A percentile compares a stretch with the other conserved stretches of the same genome.
phyloP scores from a whole-genome alignment of 2,888 invertebrate species.

The Apodemia mormo region DNA sequence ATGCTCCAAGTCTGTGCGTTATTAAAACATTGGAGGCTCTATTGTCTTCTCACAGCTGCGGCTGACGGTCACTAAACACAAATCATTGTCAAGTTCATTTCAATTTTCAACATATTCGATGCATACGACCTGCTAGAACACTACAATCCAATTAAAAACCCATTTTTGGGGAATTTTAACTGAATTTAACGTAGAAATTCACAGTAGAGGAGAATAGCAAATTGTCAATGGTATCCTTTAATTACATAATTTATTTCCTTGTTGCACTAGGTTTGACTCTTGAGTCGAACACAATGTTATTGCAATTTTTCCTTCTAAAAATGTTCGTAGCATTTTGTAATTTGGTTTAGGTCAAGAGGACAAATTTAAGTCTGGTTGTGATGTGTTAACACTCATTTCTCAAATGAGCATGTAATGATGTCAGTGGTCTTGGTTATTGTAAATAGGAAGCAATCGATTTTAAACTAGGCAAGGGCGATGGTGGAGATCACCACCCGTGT shows the following conservation, averaged over 20 bases:
- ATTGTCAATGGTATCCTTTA: too few relatives aligned
- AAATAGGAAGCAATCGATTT: too few relatives aligned
- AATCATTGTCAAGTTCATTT: constrained; percentile 63
- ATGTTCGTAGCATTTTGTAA: too few relatives aligned
- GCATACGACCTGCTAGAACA: constrained; percentile 48
- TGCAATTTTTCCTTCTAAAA: neutral
- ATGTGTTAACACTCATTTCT: too few relatives aligned
- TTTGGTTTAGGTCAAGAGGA: too few relatives aligned
- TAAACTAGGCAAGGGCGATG: too few relatives aligned
- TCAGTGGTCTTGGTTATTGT: too few relatives aligned
- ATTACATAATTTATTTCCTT: neutral
- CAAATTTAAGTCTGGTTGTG: too few relatives aligned
- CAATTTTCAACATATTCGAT: constrained; percentile 48
- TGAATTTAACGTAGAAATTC: too few relatives aligned
- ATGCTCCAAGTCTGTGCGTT: neutral
- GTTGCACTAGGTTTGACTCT: neutral
- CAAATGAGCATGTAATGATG: too few relatives aligned
- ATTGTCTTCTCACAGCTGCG: constrained; percentile 64
- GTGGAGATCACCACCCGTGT: too few relatives aligned
- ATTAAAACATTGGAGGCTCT: constrained; percentile 41
- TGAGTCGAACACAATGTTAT: neutral
- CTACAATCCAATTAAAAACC: neutral
- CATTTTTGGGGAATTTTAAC: neutral
- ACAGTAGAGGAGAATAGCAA: too few relatives aligned
- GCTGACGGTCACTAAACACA: constrained; percentile 56